Percentiles rank a stretch among this genome's conserved stretches.
Conservation (phyloP, 1,140 invertebrate genomes). For the Caerostris extrusa region DNA sequence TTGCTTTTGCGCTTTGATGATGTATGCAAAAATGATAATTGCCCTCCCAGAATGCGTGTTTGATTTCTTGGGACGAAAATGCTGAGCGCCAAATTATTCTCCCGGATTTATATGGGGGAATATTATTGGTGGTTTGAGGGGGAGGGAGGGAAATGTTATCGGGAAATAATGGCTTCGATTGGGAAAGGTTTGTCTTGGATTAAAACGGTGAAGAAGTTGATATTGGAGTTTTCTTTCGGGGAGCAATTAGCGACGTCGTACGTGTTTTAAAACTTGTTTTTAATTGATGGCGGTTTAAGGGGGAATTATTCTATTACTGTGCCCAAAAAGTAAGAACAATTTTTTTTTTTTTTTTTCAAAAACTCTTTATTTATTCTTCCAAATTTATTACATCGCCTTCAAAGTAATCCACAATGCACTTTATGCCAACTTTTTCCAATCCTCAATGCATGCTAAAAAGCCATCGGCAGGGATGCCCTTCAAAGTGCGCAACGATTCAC, state of each 20-base stretch:
- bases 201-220: constrained; percentile 35
- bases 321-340: no score
- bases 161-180: constrained; percentile 39
- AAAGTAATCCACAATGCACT: no score
- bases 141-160: constrained; percentile 7
- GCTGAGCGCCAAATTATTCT: constrained; percentile 34
- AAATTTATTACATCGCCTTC: no score
- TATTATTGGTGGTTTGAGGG: not conserved
- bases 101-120: not conserved
- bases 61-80: constrained; percentile 14
- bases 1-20: constrained; percentile 23
- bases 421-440: no score
- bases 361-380: no score
- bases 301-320: not conserved
- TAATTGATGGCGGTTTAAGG: not conserved
- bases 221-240: not conserved
- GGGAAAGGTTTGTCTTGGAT: constrained; percentile 17
- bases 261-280: not conserved
- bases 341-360: no score
- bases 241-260: constrained; percentile 15
- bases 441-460: no score
- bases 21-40: constrained; percentile 69
- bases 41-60: constrained; percentile 44
- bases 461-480: no score
- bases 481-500: no score